Conservation (phyloP, 2,113 vertebrate species). For the Mionectes macconnelli region DNA sequence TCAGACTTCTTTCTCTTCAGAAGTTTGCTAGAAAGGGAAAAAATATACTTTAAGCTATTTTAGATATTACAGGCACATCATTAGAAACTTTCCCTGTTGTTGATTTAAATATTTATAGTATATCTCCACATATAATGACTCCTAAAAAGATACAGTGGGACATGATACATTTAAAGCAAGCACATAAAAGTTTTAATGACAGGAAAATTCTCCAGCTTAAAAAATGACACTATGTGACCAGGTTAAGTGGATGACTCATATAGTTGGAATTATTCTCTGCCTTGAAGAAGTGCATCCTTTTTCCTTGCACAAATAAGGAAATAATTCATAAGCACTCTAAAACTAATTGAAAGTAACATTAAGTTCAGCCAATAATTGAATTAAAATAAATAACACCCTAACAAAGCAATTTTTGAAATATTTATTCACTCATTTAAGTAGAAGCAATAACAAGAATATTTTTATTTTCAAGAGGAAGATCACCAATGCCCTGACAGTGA, state of each 20-base stretch:
- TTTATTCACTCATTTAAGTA: neutral
- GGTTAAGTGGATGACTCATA: neutral
- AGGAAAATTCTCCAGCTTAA: neutral
- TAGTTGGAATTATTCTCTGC: neutral
- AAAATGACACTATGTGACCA: neutral
- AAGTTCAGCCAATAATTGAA: neutral
- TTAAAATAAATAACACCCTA: neutral
- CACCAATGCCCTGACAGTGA: neutral
- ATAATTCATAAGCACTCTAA: neutral
- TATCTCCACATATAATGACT: neutral
- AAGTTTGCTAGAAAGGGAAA: slow-evolving; percentile 74
- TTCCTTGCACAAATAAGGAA: neutral
- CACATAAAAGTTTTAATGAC: neutral
- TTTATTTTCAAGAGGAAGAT: neutral
- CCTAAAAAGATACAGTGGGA: neutral
- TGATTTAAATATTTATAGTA: neutral
- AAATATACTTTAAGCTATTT: neutral
- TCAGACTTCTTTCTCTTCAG: slow-evolving; percentile 71
- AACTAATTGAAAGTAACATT: neutral
- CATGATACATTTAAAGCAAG: neutral
- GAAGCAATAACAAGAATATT: neutral
- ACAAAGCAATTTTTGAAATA: neutral
- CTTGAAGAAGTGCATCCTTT: neutral
- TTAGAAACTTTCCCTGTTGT: neutral
- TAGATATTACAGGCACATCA: neutral